Evolutionary conservation across 2,113 vertebrate species (phyloP), one percentile per base, ranked within the genome.

Genomic region (Typhlomys cinereus): DNA sequence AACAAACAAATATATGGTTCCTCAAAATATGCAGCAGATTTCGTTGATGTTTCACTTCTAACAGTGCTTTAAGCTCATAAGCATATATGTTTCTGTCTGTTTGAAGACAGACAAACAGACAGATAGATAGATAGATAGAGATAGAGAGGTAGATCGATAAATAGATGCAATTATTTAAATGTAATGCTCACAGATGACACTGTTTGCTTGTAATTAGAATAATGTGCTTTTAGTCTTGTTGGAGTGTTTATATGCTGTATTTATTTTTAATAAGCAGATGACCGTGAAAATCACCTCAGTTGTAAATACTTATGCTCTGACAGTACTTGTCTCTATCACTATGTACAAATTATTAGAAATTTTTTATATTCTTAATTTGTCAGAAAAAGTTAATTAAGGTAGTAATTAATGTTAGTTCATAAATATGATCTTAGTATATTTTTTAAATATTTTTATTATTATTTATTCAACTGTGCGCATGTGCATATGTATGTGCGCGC

Each of bases 331-430:
- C 34, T 23, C 52, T 88, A 79, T 81, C 41, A 67, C 64, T 81
- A 2, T 74, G 14, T 8, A 90, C 78, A 52, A 44, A 46, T 88
- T 69, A 36, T 46, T 76, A 54, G 29, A 59, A n/a, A 25, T 87
- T 76, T 83, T 85, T 48, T 80, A 29, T 23, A 64, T 91, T 95
- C 80, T 87, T 36, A 84, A 85, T 89, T 89, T 88, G 52, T 62
- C 44, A 41, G 82, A 73, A 96, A 91, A 89, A 48, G 13, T 67
- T 69, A 74, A 70, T 34, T 85, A 8, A 29, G 83, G 2, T 71
- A 75, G 11, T 82, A 84, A 88, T 69, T 69, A 80, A 44, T 70
- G 90, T 80, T 87, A 86, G 5, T 75, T 69, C 25, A n/a, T 93
- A 62, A 73, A 3, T 10, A 67, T 91, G 21, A 79, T 84, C 61